A percentile compares a stretch with the other conserved stretches of the same genome.
Conservation (phyloP, 2,888 invertebrate genomes). For the Tetranychus piercei region DNA sequence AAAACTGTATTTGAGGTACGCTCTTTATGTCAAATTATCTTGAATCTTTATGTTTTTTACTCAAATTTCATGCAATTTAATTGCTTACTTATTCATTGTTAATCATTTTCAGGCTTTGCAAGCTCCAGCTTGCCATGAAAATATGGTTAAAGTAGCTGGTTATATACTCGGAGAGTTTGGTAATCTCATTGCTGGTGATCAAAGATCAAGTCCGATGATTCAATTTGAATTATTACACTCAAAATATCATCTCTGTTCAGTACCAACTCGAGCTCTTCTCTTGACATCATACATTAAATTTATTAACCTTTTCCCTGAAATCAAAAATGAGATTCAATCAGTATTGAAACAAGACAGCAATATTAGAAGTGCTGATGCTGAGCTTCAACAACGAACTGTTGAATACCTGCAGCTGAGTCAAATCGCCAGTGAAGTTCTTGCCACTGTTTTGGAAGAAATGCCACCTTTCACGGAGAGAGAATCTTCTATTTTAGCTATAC, state of each 20-base stretch:
- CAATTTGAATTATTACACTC: conserved; percentile 97
- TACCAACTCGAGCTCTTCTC: conserved; percentile 83
- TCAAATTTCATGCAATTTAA: not conserved
- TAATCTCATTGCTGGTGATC: conserved; percentile 95
- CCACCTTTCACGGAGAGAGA: conserved; percentile 97
- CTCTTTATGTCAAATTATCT: conserved; percentile 8
- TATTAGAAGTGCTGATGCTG: conserved; percentile 88
- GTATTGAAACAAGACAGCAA: conserved; percentile 65
- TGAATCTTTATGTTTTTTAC: not conserved
- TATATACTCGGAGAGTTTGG: conserved; percentile 98
- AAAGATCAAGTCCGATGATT: conserved; percentile 83
- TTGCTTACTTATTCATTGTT: not conserved
- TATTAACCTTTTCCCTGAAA: conserved; percentile 96
- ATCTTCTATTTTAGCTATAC: conserved; percentile 84
- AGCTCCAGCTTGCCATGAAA: conserved; percentile 98
- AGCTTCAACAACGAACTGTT: conserved; percentile 89
- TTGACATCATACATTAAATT: conserved; percentile 98
- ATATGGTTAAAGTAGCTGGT: conserved; percentile 99
- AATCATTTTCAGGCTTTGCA: conserved; percentile 56
- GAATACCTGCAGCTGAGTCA: conserved; percentile 92
- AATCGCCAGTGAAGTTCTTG: conserved; percentile 87
- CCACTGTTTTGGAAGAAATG: conserved; percentile 98
- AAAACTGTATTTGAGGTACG: conserved; percentile 90
- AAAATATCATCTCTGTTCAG: conserved; percentile 93
- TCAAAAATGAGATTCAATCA: conserved; percentile 82